Percentiles rank a stretch among this genome's conserved stretches.
Evolutionary conservation across 2,888 invertebrate species (phyloP).

Genomic region (Archips crataeganus): DNA sequence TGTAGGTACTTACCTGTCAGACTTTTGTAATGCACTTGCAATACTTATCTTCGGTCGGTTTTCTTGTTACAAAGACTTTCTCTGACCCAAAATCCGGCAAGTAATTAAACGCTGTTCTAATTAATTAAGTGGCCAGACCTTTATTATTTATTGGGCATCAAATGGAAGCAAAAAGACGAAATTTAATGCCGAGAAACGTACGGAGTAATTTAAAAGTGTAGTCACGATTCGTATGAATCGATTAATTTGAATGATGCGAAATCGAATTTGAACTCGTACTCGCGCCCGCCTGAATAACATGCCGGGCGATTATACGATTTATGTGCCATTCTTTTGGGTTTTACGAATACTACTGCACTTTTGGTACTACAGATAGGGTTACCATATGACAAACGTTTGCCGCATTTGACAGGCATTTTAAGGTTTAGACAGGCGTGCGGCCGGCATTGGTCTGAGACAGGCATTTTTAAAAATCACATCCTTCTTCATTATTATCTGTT

Average conservation of each 20-base stretch:
- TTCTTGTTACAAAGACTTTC: constrained; percentile 31
- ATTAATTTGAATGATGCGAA: constrained; percentile 49
- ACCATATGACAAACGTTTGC: no score
- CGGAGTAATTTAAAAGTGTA: constrained; percentile 46
- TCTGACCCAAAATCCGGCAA: constrained; percentile 4
- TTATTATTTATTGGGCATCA: constrained; percentile 43
- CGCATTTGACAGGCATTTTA: no score
- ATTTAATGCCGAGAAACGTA: constrained; percentile 48
- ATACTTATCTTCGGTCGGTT: not conserved
- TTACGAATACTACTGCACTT: constrained; percentile 29
- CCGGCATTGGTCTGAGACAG: no score
- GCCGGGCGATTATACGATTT: constrained; percentile 31
- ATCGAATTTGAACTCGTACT: constrained; percentile 41
- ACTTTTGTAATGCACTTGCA: not conserved
- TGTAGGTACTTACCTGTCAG: not conserved
- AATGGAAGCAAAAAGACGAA: constrained; percentile 47
- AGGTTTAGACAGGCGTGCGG: no score
- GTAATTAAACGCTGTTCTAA: constrained; percentile 33
- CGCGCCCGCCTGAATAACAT: constrained; percentile 26
- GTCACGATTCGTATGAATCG: constrained; percentile 53
- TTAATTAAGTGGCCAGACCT: constrained; percentile 41
- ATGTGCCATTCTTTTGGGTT: constrained; percentile 35
- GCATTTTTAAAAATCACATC: no score
- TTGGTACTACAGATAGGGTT: not conserved
- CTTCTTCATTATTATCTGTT: no score